Evolutionary conservation across 37 sponge, comb jelly and placozoan species (phyloP), one percentile per base, ranked within the genome.

Genomic region (Bolinopsis microptera): DNA sequence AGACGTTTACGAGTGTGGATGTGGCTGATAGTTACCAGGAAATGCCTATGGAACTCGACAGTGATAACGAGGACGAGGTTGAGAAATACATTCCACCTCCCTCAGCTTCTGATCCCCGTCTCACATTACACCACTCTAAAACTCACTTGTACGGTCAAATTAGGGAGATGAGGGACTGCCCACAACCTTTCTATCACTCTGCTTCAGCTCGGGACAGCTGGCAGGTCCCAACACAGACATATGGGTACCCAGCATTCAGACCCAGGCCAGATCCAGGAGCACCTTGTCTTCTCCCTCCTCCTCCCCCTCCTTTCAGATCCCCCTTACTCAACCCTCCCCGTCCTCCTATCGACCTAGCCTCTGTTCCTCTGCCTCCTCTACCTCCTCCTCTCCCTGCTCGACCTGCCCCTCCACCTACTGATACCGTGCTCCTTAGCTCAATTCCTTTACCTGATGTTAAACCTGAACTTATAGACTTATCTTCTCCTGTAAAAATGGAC

Each of bases 21-120:
- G 75, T 30, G 26, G 26, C 75, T 21, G 31, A 72, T 28, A 86
- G 61, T 32, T 77, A 39, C n/a, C 90, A 86, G 31, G 90, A 86
- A 27, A 36, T 41, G 61, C 90, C 90, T 0, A 86, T 86, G 90
- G 90, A 86, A n/a, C 27, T 86, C 0, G 90, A 86, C 90, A 86
- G 90, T 39, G 35, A 38, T 26, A 48, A 86, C n/a, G 90, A 86
- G 3, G 90, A 86, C 0, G 27, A 27, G 18, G 75, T 21, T 28
- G 90, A 86, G 3, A 48, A 86, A 5, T 1, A 27, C 5, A n/a
- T 21, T 28, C 75, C 75, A 5, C 26, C 26, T 28, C 75, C 75
- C 75, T n/a, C 75, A 8, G 31, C 18, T n/a, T 28, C 75, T n/a
- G 75, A 28, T 28, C 75, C 31, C 13, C 75, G 31, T 21, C 75